Base-by-base conservation (phyloP, 2,113 vertebrate species). In the Thermophis baileyi region DNA sequence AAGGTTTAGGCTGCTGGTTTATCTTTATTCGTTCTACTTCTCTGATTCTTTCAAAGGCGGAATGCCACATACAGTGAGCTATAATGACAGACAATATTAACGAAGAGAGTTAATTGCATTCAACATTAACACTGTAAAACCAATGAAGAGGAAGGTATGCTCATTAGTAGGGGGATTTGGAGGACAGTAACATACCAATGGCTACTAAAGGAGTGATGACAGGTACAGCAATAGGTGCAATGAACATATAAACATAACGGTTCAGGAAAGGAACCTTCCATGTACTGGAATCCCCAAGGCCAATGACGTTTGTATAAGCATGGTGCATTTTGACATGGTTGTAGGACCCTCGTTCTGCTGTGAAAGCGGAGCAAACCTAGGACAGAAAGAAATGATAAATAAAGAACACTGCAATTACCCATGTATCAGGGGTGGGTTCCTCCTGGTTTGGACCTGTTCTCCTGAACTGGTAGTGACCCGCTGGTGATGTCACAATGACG, bases 291-390 rank as follows among this genome's bases (percentile, higher is more conserved):
- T 99, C 99, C 0, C 99, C 99, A 92, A 99, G 96, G 35, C 98
- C 99, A 0, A 99, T 97, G 91, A 99, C 47, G 0, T 99, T 99
- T 88, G 99, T 99, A 95, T 99, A 98, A 88, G 98, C 98, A 0
- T 99, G 99, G 94, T 99, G 99, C 91, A 99, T 94, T 96, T 99
- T 99, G 27, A 99, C 97, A 0, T 99, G 99, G 18, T 98, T 98
- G 1, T 98, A 97, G 24, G 96, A 97, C 0, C 97, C 98, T 0
- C 96, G 97, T 9, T 97, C 97, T 0, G 98, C 98, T 0, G 98
- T 98, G 97, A 99, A 99, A 0, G 98, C 97, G 0, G 98, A 98
- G 40, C 99, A 99, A 35, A 99, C 96, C 99, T 99, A 95, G 30
- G 87, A 86, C 40, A 86, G 53, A 93, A 94, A 88, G 89, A 89